These are phyloP conservation scores for Synergus laeviventris DNA, from an alignment of 2,888 invertebrate species.

Conservation along the genomic window DNA sequence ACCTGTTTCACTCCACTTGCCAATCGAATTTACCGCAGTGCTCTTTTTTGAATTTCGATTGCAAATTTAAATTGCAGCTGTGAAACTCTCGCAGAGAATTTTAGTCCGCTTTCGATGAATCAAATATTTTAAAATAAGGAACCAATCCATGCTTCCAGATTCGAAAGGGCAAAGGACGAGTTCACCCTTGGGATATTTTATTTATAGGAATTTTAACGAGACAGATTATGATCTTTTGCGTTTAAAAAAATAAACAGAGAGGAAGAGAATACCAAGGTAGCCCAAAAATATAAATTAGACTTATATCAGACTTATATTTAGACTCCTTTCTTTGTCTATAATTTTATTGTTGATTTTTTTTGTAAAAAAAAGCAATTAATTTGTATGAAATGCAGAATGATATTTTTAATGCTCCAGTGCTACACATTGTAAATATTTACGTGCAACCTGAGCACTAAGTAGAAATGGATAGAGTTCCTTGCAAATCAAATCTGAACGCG, in stretches of 20 bases:
- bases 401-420: not conserved
- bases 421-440: not conserved
- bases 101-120: not conserved
- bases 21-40: constrained; percentile 13
- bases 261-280: too few relatives aligned
- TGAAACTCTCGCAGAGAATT: not conserved
- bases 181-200: not conserved
- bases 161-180: too few relatives aligned
- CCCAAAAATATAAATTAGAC: too few relatives aligned
- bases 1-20: constrained; percentile 24
- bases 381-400: not conserved
- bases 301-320: too few relatives aligned
- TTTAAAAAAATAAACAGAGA: too few relatives aligned
- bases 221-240: too few relatives aligned
- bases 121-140: too few relatives aligned
- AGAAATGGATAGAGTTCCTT: constrained; percentile 10
- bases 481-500: constrained; percentile 27
- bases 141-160: too few relatives aligned
- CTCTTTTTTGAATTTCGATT: constrained; percentile 10
- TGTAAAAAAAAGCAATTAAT: not conserved
- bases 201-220: constrained; percentile 14
- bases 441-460: not conserved
- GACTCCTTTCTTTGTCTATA: too few relatives aligned
- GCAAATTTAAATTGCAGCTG: not conserved
- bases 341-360: too few relatives aligned